Evolutionary conservation across 35 echinoderm and acorn worm species (phyloP), one percentile per base, ranked within the genome.

Genomic region (Chiridota heheva): DNA sequence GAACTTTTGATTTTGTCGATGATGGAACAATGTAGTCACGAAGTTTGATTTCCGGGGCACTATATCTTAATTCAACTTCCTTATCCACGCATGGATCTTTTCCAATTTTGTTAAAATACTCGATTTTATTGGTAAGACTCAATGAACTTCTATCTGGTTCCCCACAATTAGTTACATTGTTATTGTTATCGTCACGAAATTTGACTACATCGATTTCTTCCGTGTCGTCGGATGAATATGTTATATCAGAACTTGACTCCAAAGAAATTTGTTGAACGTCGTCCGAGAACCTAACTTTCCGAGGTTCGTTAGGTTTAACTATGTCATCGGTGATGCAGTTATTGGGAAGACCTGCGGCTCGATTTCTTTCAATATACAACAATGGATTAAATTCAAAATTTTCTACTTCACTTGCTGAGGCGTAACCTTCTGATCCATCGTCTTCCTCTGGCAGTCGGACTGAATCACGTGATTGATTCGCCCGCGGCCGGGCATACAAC

Each of bases 361-460:
- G 75, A 64, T 93, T 93, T 40, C 90, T 53, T 57, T 93, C 90
- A 2, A 93, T 68, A 43, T 88, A 93, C 3, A 86, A 62, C 8
- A 85, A 87, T 0, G 90, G 90, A 41, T 93, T 93, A 63, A 93
- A 93, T 17, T 87, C 85, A 76, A 73, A 89, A 58, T 92, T 74
- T 42, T 93, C 90, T 13, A 87, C 58, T 74, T 93, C 90, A 36
- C 84, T 82, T 7, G 84, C 90, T 27, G 90, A 93, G 2, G 90
- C 90, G 46, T 93, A 93, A 43, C 90, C 90, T 41, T 93, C 90
- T 1, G 90, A 93, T 1, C 85, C 90, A 49, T 93, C 90, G 51
- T 93, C 90, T 61, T 93, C 90, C 64, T 93, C 76, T 0, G 90
- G 90, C 15, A 93, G 67, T 7, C 84, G 90, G 51, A 80, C 87